Evolutionary conservation across 2,797 vertebrate species (phyloP), one percentile per base, ranked within the genome.

Genomic region (Orestias chungarensis): DNA sequence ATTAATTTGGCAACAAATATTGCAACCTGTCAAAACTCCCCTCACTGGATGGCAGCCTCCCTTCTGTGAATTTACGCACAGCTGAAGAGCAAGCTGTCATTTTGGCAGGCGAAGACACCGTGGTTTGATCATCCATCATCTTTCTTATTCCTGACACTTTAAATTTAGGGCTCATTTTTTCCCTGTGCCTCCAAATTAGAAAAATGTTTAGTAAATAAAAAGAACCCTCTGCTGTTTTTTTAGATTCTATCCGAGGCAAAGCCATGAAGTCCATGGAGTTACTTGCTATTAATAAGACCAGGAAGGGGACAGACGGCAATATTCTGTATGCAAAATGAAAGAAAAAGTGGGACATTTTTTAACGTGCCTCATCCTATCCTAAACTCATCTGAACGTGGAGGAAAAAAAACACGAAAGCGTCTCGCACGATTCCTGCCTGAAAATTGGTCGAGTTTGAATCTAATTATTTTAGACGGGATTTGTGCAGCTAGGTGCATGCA

Each of bases 11-110:
- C 78, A 79, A 73, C 74, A 87, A 86, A 87, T 75, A 81, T 54
- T 73, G 70, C 86, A 86, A 79, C 68, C 82, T 80, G 75, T 88
- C 79, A 84, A 80, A 80, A 70, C 47, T 80, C 54, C 27, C 72
- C 55, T 66, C 71, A 64, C 66, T 76, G 73, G 81, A 83, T 69
- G 70, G 68, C 82, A 77, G 76, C 57, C 78, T 71, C 83, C 86
- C 86, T 71, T 87, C 87, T 89, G 89, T 86, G 85, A 77, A 73
- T 87, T 88, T 84, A 85, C 81, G 52, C 83, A 75, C 76, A 82
- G 82, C 88, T 81, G 76, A 91, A 81, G 73, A 14, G 50, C 88
- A 88, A 86, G 88, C 89, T 88, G 86, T 78, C 82, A 73, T 66
- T 50, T 81, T 86, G 84, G 87, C 85, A 71, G 55, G 59, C 9